Percentiles rank a stretch among this genome's conserved stretches.
These are phyloP conservation scores for Pterocles orientalis DNA, from an alignment of 2,113 vertebrate species.

Conservation along the genomic window DNA sequence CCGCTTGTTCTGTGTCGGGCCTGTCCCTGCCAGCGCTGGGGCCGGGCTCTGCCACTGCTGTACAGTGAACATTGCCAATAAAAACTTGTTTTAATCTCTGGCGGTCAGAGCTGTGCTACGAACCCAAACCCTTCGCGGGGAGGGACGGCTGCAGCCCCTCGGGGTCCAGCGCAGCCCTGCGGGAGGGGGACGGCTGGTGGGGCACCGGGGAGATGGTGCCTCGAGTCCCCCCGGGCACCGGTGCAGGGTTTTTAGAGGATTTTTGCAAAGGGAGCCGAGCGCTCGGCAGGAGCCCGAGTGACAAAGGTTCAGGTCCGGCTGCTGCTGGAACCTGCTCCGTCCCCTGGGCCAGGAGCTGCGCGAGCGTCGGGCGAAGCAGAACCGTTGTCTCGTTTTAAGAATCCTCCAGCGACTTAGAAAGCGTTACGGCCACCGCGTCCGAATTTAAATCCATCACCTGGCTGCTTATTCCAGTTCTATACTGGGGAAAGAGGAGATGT, in stretches of 20 bases:
- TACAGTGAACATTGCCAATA: conserved; percentile 18
- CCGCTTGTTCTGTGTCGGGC: not conserved
- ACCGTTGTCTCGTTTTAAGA: too few relatives aligned
- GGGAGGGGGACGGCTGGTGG: too few relatives aligned
- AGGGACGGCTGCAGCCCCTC: not conserved
- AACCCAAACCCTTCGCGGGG: not conserved
- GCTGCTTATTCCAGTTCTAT: fast-evolving
- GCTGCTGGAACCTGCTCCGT: not conserved
- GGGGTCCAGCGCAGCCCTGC: not conserved
- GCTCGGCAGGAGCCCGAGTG: not conserved
- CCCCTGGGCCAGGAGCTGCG: fast-evolving
- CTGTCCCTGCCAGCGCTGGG: not conserved
- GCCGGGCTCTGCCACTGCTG: not conserved
- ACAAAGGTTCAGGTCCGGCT: fast-evolving
- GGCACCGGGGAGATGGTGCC: too few relatives aligned
- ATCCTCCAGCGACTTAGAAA: fast-evolving
- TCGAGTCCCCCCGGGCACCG: too few relatives aligned
- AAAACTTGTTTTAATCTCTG: not conserved
- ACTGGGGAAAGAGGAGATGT: too few relatives aligned
- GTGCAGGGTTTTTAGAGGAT: not conserved
- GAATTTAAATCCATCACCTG: not conserved
- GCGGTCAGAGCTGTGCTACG: not conserved
- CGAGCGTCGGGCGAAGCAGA: fast-evolving
- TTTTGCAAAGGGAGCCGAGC: not conserved
- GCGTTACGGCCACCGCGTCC: fast-evolving